Evolutionary conservation across 2,888 invertebrate species (phyloP).

Genomic region (Theretra japonica): DNA sequence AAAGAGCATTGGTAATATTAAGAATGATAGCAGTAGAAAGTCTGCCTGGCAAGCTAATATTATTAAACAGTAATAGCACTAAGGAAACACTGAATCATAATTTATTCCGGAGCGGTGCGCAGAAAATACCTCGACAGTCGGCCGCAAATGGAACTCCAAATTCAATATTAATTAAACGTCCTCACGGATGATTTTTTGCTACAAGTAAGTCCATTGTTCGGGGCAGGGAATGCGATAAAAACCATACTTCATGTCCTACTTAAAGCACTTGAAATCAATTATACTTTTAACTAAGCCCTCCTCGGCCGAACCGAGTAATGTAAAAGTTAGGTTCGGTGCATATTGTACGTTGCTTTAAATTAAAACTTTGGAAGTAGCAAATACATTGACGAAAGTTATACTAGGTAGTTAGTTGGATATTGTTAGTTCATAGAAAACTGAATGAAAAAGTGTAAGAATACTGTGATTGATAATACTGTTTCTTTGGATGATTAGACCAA

Average conservation of each 20-base stretch:
- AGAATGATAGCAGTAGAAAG: too few species aligned
- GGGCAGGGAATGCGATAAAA: slow-evolving; percentile 58
- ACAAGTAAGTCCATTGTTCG: slow-evolving; percentile 51
- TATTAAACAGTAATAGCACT: too few species aligned
- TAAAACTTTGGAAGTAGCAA: too few species aligned
- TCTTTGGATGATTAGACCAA: too few species aligned
- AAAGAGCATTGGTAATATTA: too few species aligned
- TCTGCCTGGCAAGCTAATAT: too few species aligned
- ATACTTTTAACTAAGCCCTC: slow-evolving; percentile 69
- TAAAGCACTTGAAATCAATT: slow-evolving; percentile 75
- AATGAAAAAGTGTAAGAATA: too few species aligned
- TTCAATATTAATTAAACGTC: not conserved
- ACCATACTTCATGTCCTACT: slow-evolving; percentile 60
- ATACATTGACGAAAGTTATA: too few species aligned
- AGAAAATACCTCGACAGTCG: not conserved
- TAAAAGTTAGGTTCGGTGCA: not conserved
- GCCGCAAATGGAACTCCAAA: slow-evolving; percentile 6
- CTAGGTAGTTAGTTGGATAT: too few species aligned
- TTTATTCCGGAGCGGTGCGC: not conserved
- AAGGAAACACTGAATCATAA: too few species aligned
- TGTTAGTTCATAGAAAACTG: too few species aligned
- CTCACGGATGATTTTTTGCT: slow-evolving; percentile 2
- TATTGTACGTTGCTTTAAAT: not conserved
- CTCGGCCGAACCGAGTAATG: slow-evolving; percentile 54
- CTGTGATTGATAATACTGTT: too few species aligned